A percentile compares a stretch with the other conserved stretches of the same genome.
Evolutionary conservation across 2,797 vertebrate genomes (phyloP).

Genomic region (Synaphobranchus kaupii): DNA sequence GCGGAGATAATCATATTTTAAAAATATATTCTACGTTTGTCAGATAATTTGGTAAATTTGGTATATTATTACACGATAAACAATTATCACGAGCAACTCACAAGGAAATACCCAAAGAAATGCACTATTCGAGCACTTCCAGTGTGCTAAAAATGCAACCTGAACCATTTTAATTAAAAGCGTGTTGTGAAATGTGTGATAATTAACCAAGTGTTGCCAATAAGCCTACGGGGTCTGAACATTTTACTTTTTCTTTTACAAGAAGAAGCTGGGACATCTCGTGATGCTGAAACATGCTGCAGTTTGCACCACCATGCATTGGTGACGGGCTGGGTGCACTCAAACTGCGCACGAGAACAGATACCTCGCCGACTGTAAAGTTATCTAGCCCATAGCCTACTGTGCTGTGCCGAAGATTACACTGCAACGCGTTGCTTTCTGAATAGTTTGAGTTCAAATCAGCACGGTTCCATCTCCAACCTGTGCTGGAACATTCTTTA

Average conservation of each 20-base stretch:
- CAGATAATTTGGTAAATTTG: neutral
- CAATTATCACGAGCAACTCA: neutral
- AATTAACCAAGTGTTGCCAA: conserved; percentile 71
- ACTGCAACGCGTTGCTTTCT: conserved; percentile 68
- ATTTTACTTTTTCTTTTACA: conserved; percentile 78
- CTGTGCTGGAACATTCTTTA: conserved; percentile 47
- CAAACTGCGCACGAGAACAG: conserved; percentile 29
- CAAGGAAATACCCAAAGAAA: conserved; percentile 53
- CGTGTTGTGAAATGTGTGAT: conserved; percentile 65
- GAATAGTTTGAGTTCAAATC: conserved; percentile 60
- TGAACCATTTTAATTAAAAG: conserved; percentile 74
- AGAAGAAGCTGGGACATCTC: conserved; percentile 39
- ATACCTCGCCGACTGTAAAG: conserved; percentile 36
- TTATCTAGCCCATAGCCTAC: conserved; percentile 9
- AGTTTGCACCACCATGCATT: neutral
- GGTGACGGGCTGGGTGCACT: neutral
- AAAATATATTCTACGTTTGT: neutral
- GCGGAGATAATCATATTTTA: neutral
- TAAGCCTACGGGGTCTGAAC: conserved; percentile 71
- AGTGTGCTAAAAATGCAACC: conserved; percentile 55
- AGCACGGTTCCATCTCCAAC: conserved; percentile 46
- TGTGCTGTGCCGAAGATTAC: conserved; percentile 58
- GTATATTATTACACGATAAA: no score
- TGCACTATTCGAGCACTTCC: conserved; percentile 81
- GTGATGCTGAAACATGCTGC: neutral